Evolutionary conservation across 2,888 invertebrate genomes (phyloP), one percentile per base, ranked within the genome.

Genomic region (Netelia melanura): DNA sequence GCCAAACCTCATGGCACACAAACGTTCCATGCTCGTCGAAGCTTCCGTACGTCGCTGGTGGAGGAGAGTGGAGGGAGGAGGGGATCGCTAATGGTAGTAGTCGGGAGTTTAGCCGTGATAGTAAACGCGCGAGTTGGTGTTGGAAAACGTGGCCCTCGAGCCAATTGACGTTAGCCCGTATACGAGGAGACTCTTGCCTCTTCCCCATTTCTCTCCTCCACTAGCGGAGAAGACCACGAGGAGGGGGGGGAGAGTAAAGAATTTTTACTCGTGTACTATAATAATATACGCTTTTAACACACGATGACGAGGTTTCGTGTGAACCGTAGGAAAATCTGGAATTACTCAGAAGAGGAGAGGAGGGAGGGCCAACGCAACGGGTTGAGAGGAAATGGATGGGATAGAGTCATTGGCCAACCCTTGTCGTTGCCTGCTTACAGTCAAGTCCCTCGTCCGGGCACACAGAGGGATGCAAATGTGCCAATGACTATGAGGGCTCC

Each of bases 51-150:
- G 10, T 54, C 25, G 54, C 14, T 30, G 30, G 1, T 48, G 23
- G 72, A 62, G 81, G 80, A 62, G 86, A 79, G 30, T 30, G 6
- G 30, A 30, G 30, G 17, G 67, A 65, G 56, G 30, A 76, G 1
- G 68, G 71, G 17, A 72, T 78, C 62, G 75, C 68, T 75, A 79
- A 84, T 62, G 78, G 84, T 70, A 77, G 81, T 71, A 52, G 67
- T 68, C 58, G 54, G 30, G 70, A 78, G 48, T 38, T 80, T 72
- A 70, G 64, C 77, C 21, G 2, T 54, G 30, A 62, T 58, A 30
- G 76, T 21, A 71, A 67, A 10, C 17, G 3, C 25, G 65, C 44
- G 54, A 11, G 68, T 75, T 56, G 44, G 72, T 76, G 84, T 71
- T 44, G 21, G 72, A 67, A 72, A 84, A 77, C 76, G 80, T 72